phyloP scores from a whole-genome alignment of 2,888 invertebrate species.

The Diachrysia chrysitis region DNA sequence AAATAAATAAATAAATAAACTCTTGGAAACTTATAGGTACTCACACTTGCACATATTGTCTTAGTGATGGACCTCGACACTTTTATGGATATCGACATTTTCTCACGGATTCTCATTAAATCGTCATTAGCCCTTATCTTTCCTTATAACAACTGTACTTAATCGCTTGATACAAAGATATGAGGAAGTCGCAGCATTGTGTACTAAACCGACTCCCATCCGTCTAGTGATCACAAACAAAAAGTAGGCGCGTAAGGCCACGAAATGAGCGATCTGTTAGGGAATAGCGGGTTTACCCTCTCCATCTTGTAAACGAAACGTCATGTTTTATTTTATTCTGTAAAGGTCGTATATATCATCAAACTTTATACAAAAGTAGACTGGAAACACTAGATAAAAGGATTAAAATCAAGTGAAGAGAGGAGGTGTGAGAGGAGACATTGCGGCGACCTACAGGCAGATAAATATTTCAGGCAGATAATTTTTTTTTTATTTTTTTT shows the following conservation, averaged over 20 bases:
- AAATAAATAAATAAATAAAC: no score
- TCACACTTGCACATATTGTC: not conserved
- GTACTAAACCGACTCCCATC: slow-evolving; percentile 68
- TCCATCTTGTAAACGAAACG: no score
- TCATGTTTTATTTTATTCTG: no score
- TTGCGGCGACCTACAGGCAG: no score
- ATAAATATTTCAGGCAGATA: no score
- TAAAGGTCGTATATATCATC: no score
- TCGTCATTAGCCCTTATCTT: slow-evolving; percentile 63
- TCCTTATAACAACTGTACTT: slow-evolving; percentile 62
- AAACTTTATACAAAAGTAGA: no score
- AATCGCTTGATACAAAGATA: slow-evolving; percentile 60
- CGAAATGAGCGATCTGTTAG: slow-evolving; percentile 32
- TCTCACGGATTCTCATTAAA: slow-evolving; percentile 57
- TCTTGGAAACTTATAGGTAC: no score
- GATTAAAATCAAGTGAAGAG: no score
- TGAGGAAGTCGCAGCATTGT: slow-evolving; percentile 72
- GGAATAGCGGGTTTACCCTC: not conserved
- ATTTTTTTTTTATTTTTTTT: no score
- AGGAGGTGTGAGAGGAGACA: no score
- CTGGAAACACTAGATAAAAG: no score
- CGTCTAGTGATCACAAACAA: slow-evolving; percentile 61
- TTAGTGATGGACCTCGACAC: slow-evolving; percentile 12
- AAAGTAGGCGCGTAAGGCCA: slow-evolving; percentile 52
- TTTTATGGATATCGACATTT: slow-evolving; percentile 57